A percentile compares a stretch with the other conserved stretches of the same genome.
These are phyloP conservation scores for Zaprionus taronus DNA, from an alignment of 1,140 invertebrate genomes.

Conservation along the genomic window DNA sequence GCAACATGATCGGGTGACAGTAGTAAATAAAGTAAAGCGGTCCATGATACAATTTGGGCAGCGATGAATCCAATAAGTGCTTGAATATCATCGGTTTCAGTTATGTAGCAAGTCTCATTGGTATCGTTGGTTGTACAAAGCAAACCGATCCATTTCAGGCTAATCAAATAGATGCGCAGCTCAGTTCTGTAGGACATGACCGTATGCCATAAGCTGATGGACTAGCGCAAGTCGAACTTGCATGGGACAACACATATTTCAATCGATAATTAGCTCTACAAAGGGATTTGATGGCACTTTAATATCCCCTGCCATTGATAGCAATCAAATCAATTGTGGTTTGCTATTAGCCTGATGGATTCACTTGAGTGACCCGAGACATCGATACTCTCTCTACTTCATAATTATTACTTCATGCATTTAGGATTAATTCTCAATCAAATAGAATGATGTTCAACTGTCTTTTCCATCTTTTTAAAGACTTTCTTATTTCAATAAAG, in stretches of 20 bases:
- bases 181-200: slow-evolving; percentile 57
- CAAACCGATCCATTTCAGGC: slow-evolving; percentile 57
- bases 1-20: slow-evolving; percentile 5
- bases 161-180: slow-evolving; percentile 56
- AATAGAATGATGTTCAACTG: too few species aligned
- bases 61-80: slow-evolving; percentile 25
- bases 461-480: too few species aligned
- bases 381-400: not conserved
- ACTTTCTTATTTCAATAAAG: too few species aligned
- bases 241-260: not conserved
- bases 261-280: slow-evolving; percentile 2
- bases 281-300: not conserved
- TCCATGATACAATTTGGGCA: slow-evolving; percentile 28
- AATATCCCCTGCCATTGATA: not conserved
- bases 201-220: slow-evolving; percentile 13
- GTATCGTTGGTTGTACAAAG: slow-evolving; percentile 39
- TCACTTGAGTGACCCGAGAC: not conserved
- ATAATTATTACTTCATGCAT: too few species aligned
- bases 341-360: slow-evolving; percentile 4
- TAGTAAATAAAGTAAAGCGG: slow-evolving; percentile 14
- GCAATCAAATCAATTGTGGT: slow-evolving; percentile 23
- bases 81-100: slow-evolving; percentile 14
- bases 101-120: slow-evolving; percentile 1
- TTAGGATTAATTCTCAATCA: too few species aligned
- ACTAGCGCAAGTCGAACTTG: not conserved